Evolutionary conservation across 2,888 invertebrate genomes (phyloP).

Genomic region (Cosmia pyralina): DNA sequence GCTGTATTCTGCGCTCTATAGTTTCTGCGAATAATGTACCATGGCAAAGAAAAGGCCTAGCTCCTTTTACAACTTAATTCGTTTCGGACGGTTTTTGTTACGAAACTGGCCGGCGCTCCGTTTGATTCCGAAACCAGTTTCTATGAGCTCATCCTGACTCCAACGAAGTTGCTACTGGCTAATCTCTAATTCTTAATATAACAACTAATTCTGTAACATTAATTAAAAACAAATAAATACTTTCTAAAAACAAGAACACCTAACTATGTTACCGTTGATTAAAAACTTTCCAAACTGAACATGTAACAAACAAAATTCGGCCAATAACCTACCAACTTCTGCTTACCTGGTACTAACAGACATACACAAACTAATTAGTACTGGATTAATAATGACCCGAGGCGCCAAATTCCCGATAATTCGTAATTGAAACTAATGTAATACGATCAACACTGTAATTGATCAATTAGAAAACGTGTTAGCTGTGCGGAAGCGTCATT

Average conservation of each 20-base stretch:
- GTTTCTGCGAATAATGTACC: too few relatives aligned
- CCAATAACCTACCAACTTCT: background rate
- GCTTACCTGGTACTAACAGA: background rate
- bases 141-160: too few relatives aligned
- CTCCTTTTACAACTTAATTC: too few relatives aligned
- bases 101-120: too few relatives aligned
- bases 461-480: slow-evolving; percentile 39
- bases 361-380: slow-evolving; percentile 31
- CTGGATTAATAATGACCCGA: slow-evolving; percentile 32
- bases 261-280: background rate
- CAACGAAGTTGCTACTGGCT: too few relatives aligned
- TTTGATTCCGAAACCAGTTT: too few relatives aligned
- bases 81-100: too few relatives aligned
- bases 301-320: background rate
- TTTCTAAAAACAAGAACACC: background rate
- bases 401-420: slow-evolving; percentile 27
- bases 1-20: too few relatives aligned
- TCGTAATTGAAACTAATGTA: slow-evolving; percentile 53
- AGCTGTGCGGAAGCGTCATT: background rate
- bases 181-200: too few relatives aligned
- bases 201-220: background rate
- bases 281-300: slow-evolving; percentile 6
- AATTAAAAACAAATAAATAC: background rate
- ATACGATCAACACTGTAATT: slow-evolving; percentile 42
- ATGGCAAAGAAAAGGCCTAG: too few relatives aligned